Base-by-base conservation (phyloP, 2,797 vertebrate species). In the Sebastes minor region DNA sequence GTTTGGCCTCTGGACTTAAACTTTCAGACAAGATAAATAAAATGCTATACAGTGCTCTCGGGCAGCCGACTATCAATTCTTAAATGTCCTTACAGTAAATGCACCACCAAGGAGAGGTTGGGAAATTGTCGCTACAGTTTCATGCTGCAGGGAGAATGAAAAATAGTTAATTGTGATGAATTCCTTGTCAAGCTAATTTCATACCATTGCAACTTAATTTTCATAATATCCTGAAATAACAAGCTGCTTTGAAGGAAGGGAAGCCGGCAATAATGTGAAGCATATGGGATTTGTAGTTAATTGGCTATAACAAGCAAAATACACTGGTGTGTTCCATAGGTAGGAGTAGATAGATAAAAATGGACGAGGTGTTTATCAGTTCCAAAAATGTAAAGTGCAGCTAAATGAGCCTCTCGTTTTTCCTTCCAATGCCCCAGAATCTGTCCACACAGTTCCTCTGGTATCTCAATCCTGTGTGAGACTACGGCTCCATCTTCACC, bases 331-430 rank as follows among this genome's bases (percentile, higher is more conserved):
- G 74, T 32, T 55, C n/a, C 13, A 20, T 27, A 20, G 23, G 65
- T 23, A 35, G 49, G 1, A 49, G 6, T 16, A n/a, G 20, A 22
- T 53, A n/a, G 66, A 49, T 60, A 60, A 2, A 46, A 59, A 63
- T 10, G 7, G 11, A 20, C 12, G 4, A 70, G 9, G 10, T 8
- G 10, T 71, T 66, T 46, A 62, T 33, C 64, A 23, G 52, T 49
- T 77, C 28, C n/a, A 33, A 62, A 56, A 57, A 67, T 67, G 35
- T 76, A n/a, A n/a, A n/a, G n/a, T n/a, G n/a, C 81, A 71, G 25
- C 69, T 18, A 20, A 81, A 3, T 22, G 25, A 65, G 38, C 27
- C 60, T 74, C 20, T 70, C 5, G 0, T 3, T 67, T 60, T 14
- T 42, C 18, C 28, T 60, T 74, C 13, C 14, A 23, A 79, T 10